Percentiles rank a stretch among this genome's conserved stretches.
These are phyloP conservation scores for Nothocercus nigrocapillus DNA, from an alignment of 2,113 vertebrate species.

Conservation along the genomic window DNA sequence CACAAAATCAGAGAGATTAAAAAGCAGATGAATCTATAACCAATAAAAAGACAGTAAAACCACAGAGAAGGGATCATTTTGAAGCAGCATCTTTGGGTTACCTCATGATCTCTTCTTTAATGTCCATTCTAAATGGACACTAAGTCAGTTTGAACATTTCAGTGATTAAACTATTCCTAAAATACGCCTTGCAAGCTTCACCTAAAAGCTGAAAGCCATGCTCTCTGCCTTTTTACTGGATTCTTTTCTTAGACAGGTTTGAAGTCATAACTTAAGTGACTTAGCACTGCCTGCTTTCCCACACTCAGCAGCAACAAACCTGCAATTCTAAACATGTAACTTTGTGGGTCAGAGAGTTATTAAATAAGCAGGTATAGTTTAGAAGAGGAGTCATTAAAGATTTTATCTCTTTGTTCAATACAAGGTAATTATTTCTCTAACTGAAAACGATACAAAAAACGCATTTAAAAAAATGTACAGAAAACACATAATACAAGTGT, in stretches of 20 bases:
- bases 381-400: neutral
- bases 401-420: neutral
- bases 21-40: neutral
- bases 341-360: neutral
- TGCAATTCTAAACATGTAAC: neutral
- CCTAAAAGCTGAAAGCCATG: neutral
- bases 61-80: neutral
- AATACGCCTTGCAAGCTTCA: neutral
- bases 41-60: neutral
- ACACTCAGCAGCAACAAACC: neutral
- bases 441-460: neutral
- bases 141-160: neutral
- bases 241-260: neutral
- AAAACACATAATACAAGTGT: neutral
- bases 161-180: neutral
- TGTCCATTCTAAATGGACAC: neutral
- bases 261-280: neutral
- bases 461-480: neutral
- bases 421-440: neutral
- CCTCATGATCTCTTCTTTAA: neutral
- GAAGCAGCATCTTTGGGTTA: neutral
- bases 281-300: neutral
- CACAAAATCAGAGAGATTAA: neutral
- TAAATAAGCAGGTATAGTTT: neutral
- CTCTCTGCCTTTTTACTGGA: neutral